Evolutionary conservation across 2,797 vertebrate species (phyloP), one percentile per base, ranked within the genome.

Genomic region (Schizopygopsis malacanthus): DNA sequence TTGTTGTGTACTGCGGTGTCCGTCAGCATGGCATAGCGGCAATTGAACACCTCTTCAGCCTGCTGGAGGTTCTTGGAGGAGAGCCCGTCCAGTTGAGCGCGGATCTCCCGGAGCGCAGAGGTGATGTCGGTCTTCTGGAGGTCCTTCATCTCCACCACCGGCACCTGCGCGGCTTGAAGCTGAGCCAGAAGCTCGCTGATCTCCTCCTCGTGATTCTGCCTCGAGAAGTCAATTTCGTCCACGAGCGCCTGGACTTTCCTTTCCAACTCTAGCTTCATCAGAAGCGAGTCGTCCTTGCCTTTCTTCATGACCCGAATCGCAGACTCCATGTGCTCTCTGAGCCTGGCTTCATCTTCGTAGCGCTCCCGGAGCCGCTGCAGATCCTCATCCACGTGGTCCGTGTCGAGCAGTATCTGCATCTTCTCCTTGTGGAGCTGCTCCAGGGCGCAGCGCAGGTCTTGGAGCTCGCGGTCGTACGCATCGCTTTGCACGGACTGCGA

Each of bases 1-100:
- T 99, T 98, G 94, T 99, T 99, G 92, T 97, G 97, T 91, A 98
- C 98, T 0, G 98, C 98, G 0, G 97, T 97, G 89, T 98, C 97
- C 1, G 95, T 97, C 73, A 99, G 97, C 93, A 98, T 97, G 93
- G 96, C 91, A 85, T 97, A 99, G 92, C 97, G 97, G 90, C 96
- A 96, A 91, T 96, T 95, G 93, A 98, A 98, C 97, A 97, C 97
- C 88, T 95, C 96, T 90, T 99, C 98, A 76, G 96, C 97, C 93
- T 98, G 97, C 94, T 98, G 95, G 94, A 98, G 96, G 94, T 98
- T 98, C 92, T 97, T 96, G 92, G 96, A 96, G 50, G 98, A 98
- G 93, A 97, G 95, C 59, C 96, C 94, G 92, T 97, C 96, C 77
- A 97, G 94, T 91, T 97, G 96, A n/a, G 95, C 94, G 67, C 96